A percentile compares a stretch with the other conserved stretches of the same genome.
Evolutionary conservation across 2,113 vertebrate species (phyloP).

Genomic region (Anarhynchus alexandrinus): DNA sequence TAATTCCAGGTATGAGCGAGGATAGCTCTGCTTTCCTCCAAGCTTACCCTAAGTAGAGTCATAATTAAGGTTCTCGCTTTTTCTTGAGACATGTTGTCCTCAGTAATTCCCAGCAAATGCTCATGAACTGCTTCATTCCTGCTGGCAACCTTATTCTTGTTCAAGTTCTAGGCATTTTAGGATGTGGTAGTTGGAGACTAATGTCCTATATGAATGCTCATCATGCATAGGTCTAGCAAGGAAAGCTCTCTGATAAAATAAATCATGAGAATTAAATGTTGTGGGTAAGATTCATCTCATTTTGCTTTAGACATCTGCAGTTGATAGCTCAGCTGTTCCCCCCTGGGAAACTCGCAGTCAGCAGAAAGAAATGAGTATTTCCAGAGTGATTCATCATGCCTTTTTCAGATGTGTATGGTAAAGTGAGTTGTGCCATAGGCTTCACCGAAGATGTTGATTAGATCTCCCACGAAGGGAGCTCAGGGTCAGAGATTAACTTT

Average conservation of each 20-base stretch:
- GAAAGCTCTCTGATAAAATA: not conserved
- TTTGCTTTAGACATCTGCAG: not conserved
- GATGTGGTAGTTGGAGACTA: rapidly evolving
- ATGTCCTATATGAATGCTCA: rapidly evolving
- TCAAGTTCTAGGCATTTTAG: not conserved
- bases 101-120: not conserved
- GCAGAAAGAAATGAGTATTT: not conserved
- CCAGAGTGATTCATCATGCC: not conserved
- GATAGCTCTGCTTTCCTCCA: not conserved
- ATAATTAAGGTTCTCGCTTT: not conserved
- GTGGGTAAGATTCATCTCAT: not conserved
- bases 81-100: not conserved
- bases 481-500: not conserved
- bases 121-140: not conserved
- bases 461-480: not conserved
- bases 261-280: not conserved
- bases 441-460: not conserved
- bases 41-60: not conserved
- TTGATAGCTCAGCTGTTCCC: not conserved
- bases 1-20: not conserved
- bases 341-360: not conserved
- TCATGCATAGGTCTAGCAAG: not conserved
- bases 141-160: not conserved
- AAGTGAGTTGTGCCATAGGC: not conserved
- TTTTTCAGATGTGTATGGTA: not conserved